Evolutionary conservation across 2,888 invertebrate species (phyloP).

Genomic region (Tachina grossa): DNA sequence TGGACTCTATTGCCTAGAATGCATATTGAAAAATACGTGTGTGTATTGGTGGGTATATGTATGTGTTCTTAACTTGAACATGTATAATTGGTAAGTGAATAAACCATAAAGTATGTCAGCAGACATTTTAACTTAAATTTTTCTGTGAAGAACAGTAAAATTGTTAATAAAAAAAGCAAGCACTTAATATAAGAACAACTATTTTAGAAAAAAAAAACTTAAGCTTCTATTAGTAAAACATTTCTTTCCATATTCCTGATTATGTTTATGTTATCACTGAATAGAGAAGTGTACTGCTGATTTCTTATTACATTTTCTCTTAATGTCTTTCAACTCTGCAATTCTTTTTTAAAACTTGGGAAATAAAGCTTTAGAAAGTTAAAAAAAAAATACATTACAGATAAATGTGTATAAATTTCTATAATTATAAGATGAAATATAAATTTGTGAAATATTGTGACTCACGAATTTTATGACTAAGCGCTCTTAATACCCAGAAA

Average conservation of each 20-base stretch:
- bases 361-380: neutral
- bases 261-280: neutral
- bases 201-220: neutral
- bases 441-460: too few species aligned
- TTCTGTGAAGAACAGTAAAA: conserved; percentile 13
- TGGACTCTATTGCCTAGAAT: neutral
- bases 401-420: too few species aligned
- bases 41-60: neutral
- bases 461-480: too few species aligned
- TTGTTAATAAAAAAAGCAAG: conserved; percentile 3
- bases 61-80: neutral
- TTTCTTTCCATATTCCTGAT: neutral
- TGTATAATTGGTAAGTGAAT: conserved; percentile 44
- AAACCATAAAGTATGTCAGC: conserved; percentile 61
- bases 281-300: neutral
- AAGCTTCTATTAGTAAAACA: neutral
- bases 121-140: conserved; percentile 36
- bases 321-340: conserved; percentile 17
- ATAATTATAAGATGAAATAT: too few species aligned
- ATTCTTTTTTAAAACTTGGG: neutral
- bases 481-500: too few species aligned
- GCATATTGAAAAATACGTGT: neutral
- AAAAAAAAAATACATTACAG: too few species aligned
- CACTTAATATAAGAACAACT: conserved; percentile 7
- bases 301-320: neutral